phyloP scores from a whole-genome alignment of 23 tunicate species.

The Corella eumyota region DNA sequence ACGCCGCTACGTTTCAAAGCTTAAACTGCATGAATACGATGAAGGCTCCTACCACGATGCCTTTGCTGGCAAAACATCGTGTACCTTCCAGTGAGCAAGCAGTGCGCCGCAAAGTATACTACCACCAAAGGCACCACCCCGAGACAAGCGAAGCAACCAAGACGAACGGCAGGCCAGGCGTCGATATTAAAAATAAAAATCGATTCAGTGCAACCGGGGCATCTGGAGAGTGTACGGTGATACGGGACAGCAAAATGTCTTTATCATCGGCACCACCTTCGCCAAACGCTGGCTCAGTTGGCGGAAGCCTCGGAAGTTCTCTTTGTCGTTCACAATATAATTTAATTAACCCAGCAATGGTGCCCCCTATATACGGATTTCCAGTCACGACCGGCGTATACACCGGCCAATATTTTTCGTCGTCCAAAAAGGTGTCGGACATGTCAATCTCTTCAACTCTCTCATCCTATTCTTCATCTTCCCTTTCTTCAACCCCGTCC shows the following conservation, averaged over 20 bases:
- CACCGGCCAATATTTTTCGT: constrained; percentile 1
- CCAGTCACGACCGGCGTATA: background rate
- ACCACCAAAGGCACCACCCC: constrained; percentile 69
- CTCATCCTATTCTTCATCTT: constrained; percentile 55
- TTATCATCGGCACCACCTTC: constrained; percentile 82
- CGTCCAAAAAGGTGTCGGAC: constrained; percentile 25
- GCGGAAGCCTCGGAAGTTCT: constrained; percentile 52
- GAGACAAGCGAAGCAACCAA: constrained; percentile 7
- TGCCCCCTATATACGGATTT: background rate
- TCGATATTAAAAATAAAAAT: constrained; percentile 44
- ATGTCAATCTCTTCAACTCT: constrained; percentile 44
- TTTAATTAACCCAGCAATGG: background rate
- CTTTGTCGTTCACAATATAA: constrained; percentile 10
- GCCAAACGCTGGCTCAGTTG: constrained; percentile 74
- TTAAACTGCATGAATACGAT: no score
- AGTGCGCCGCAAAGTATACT: constrained; percentile 49
- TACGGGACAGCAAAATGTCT: constrained; percentile 87
- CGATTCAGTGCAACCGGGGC: constrained; percentile 79
- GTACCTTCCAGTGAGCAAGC: constrained; percentile 8
- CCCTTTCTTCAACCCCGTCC: constrained; percentile 63
- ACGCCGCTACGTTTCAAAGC: no score
- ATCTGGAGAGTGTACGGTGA: constrained; percentile 42
- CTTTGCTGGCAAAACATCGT: constrained; percentile 10
- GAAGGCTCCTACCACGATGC: constrained; percentile 34
- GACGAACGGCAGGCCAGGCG: constrained; percentile 5